phyloP scores from a whole-genome alignment of 2,113 vertebrate species.

The Montifringilla adamsi region DNA sequence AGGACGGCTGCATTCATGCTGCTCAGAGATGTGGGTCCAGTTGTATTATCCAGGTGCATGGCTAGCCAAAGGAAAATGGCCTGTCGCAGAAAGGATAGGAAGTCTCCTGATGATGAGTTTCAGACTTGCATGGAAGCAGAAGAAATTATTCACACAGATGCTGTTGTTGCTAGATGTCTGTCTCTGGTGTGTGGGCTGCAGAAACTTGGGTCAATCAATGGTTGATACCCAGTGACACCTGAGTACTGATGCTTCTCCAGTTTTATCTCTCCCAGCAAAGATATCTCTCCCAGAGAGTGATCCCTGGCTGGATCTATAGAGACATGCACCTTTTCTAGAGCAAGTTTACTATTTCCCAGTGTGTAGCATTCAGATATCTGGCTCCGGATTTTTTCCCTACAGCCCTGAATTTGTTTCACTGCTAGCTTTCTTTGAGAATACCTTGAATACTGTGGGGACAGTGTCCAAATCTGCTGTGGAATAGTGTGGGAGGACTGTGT shows the following conservation, averaged over 20 bases:
- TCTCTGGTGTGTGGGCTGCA: neutral
- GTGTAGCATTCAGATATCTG: neutral
- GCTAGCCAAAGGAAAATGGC: neutral
- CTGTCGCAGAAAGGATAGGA: neutral
- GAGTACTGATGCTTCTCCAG: neutral
- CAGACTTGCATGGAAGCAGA: neutral
- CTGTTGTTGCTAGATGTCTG: neutral
- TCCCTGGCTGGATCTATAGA: neutral
- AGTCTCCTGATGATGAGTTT: neutral
- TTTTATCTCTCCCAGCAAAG: neutral
- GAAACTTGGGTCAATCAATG: neutral
- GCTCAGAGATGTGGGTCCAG: neutral
- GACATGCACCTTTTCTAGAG: neutral
- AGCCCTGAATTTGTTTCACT: neutral
- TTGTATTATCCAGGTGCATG: neutral
- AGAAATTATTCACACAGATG: neutral
- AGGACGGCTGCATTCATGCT: neutral
- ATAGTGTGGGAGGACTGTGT: neutral
- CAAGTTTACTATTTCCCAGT: neutral
- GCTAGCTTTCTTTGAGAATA: neutral
- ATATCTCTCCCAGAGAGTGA: neutral
- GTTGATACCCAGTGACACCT: neutral
- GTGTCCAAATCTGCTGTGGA: rapidly evolving
- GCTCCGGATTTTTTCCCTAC: neutral
- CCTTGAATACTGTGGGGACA: neutral